A percentile compares a stretch with the other conserved stretches of the same genome.
Conservation (phyloP, 2,113 vertebrate species). For the Strigops habroptila region DNA sequence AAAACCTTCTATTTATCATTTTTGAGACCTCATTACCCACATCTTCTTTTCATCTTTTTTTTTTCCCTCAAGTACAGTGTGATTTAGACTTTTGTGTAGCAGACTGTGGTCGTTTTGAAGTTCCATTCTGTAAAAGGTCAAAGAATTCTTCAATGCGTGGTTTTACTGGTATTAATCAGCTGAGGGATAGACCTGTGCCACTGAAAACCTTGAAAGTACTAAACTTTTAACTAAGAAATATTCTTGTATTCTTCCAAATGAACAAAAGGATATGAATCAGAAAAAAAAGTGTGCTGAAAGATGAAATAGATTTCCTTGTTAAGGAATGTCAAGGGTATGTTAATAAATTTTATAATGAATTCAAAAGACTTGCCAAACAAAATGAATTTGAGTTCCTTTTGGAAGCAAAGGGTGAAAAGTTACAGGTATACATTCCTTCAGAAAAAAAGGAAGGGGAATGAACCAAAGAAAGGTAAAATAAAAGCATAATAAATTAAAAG, state of each 20-base stretch:
- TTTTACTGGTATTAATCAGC: not conserved
- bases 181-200: not conserved
- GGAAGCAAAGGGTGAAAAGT: not conserved
- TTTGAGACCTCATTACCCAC: not conserved
- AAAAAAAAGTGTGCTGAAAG: not conserved
- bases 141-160: not conserved
- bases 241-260: not conserved
- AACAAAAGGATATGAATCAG: not conserved
- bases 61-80: not conserved
- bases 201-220: not conserved
- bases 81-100: not conserved
- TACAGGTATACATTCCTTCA: not conserved
- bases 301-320: not conserved
- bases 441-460: not conserved
- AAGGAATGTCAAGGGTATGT: not conserved
- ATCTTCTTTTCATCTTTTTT: not conserved
- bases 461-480: not conserved
- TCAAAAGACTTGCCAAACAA: not conserved
- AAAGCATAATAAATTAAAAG: not conserved
- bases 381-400: not conserved
- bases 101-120: not conserved
- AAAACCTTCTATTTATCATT: not conserved
- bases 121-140: not conserved
- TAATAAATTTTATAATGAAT: not conserved
- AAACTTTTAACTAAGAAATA: not conserved